Base-by-base conservation (phyloP, 2,113 vertebrate genomes). In the Labeo rohita region DNA sequence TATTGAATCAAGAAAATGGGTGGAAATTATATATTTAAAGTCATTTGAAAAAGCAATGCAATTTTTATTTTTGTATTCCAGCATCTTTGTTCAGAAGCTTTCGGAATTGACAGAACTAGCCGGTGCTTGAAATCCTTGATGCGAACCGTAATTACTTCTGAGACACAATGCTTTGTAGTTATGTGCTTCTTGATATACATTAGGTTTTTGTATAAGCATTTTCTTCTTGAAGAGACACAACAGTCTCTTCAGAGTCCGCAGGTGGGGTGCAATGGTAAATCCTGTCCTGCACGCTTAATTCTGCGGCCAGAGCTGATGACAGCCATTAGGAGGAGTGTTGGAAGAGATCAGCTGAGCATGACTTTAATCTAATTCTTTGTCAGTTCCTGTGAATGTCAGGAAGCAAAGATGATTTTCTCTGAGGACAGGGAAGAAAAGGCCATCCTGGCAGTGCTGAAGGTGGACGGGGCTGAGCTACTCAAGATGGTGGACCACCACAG, bases 341-440 rank as follows among this genome's bases (percentile, higher is more conserved):
- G 92, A 88, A 47, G 79, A 75, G 87, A 86, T 81, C 80, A 89
- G 65, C 90, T 92, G 88, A 91, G 90, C 90, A 87, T 92, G 91
- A 92, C 91, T 91, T 87, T 90, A 93, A 92, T 94, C 91, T 87
- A 92, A 92, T 90, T 89, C 90, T 66, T 86, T 86, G 88, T 81
- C 87, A 80, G 89, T 86, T 87, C 68, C 89, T 91, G 90, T 91
- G 90, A 91, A 91, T 91, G 89, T 92, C 88, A 91, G 75, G 80
- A 91, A 91, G 83, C 80, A 74, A 75, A 90, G 83, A 90, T 76
- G 84, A 91, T 88, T 86, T 89, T 86, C 56, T 90, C 83, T 87
- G 83, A 83, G 86, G 88, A 83, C 66, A 39, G 89, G 79, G 78
- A 74, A 78, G 89, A 91, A 88, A 89, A 84, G 76, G 79, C 79